These are phyloP conservation scores for Spodoptera litura DNA, from an alignment of 1,140 invertebrate species.

Conservation along the genomic window DNA sequence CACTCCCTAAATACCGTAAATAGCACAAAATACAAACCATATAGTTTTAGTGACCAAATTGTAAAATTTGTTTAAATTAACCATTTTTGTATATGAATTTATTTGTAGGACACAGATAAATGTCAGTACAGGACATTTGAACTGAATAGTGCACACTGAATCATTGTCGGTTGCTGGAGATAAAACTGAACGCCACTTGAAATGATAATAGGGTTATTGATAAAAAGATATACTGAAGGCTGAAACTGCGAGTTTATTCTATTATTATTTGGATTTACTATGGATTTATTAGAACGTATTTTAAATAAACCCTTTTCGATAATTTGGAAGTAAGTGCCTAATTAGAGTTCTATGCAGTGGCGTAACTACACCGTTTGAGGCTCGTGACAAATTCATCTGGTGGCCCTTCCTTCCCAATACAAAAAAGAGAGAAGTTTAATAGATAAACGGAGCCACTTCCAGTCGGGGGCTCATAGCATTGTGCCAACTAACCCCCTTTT, in stretches of 20 bases:
- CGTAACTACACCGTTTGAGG: no score
- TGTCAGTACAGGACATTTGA: constrained; percentile 24
- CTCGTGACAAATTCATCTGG: no score
- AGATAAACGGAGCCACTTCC: no score
- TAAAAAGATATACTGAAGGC: constrained; percentile 15
- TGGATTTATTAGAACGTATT: neutral
- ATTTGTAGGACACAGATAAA: constrained; percentile 4
- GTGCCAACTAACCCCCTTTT: no score
- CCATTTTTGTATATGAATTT: constrained; percentile 53
- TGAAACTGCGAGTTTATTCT: neutral
- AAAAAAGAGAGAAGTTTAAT: no score
- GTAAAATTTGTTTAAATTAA: constrained; percentile 69
- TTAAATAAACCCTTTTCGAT: no score
- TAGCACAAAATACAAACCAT: constrained; percentile 63
- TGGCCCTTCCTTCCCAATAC: no score
- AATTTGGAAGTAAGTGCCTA: no score
- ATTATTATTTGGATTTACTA: neutral
- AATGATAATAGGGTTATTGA: constrained; percentile 13
- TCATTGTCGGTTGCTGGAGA: constrained; percentile 13
- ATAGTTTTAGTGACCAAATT: constrained; percentile 75
- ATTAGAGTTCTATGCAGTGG: no score
- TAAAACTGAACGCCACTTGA: constrained; percentile 34
- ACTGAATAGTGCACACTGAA: constrained; percentile 27
- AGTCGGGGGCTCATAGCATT: no score
- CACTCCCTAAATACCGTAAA: neutral